Evolutionary conservation across 2,888 invertebrate genomes (phyloP).

Genomic region (Leucophenga montana): DNA sequence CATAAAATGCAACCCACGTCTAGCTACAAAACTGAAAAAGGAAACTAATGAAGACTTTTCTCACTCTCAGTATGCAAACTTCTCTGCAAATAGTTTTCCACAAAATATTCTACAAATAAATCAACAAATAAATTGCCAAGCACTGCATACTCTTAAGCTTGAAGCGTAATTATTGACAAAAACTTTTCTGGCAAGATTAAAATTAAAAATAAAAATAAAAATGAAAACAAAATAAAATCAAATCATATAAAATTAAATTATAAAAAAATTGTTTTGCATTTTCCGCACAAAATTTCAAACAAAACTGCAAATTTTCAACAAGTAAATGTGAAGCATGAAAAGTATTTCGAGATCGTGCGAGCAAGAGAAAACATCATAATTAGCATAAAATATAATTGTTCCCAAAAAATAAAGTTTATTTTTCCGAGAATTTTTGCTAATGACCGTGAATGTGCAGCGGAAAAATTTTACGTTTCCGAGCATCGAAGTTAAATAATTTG

Average conservation of each 20-base stretch:
- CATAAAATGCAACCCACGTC: no score
- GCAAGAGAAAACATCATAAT: slow-evolving; percentile 1
- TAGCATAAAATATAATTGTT: slow-evolving; percentile 14
- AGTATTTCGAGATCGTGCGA: no score
- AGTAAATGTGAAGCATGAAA: neutral
- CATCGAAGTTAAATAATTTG: neutral
- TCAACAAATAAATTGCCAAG: no score
- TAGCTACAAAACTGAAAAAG: no score
- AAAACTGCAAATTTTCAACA: neutral
- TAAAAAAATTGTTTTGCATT: neutral
- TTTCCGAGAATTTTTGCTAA: slow-evolving; percentile 1
- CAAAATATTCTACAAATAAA: neutral
- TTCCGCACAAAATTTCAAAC: neutral
- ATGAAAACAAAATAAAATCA: neutral
- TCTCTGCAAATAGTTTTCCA: neutral
- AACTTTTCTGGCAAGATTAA: neutral
- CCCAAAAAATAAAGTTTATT: neutral
- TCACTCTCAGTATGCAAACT: no score
- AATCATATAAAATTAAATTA: neutral
- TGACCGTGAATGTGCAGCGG: slow-evolving; percentile 9
- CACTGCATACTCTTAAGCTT: no score
- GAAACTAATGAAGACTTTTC: neutral
- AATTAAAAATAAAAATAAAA: no score
- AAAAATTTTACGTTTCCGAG: neutral
- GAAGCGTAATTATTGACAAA: neutral